Base-by-base conservation (phyloP, 2,888 invertebrate species). In the Dryobotodes eremita region DNA sequence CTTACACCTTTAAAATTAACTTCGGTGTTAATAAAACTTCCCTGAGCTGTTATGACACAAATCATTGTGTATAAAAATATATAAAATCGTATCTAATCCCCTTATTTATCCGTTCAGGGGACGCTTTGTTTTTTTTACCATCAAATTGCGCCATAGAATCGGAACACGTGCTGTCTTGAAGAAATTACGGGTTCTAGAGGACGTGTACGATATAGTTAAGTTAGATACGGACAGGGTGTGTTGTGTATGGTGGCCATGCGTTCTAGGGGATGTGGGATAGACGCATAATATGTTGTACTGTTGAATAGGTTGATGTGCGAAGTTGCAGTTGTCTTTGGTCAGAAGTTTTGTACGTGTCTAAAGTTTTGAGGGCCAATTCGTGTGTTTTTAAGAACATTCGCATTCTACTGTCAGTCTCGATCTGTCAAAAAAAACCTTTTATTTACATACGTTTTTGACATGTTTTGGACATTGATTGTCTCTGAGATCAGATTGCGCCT, bases 101-200 rank as follows among this genome's bases (percentile, higher is more conserved):
- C 84, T 77, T 88, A 87, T 89, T 88, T 86, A 84, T 87, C 78
- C 71, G 87, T 76, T 68, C 71, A 48, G 70, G 88, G 90, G 89
- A 88, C 88, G 91, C 86, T 88, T 93, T 93, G 92, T 93, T 94
- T 94, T 94, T 93, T 94, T 93, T 92, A 75, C 85, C 86, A 90
- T 92, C 88, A 92, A 93, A 95, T 94, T 93, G 93, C 92, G 91
- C 92, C 89, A 93, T 93, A 93, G 92, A 93, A 91, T 84, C 85
- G 86, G 85, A 92, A 95, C 96, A 96, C 96, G 96, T 96, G 96
- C 95, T 94, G 92, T 92, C 92, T 92, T 92, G 83, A 92, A 93
- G 93, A 94, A 94, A 95, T 94, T 94, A 94, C 92, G 92, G 89
- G 91, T 87, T 88, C 88, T 84, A 82, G 83, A 83, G 31, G 86